A percentile compares a stretch with the other conserved stretches of the same genome.
phyloP scores from a whole-genome alignment of 1,140 invertebrate species.

The Atta cephalotes region DNA sequence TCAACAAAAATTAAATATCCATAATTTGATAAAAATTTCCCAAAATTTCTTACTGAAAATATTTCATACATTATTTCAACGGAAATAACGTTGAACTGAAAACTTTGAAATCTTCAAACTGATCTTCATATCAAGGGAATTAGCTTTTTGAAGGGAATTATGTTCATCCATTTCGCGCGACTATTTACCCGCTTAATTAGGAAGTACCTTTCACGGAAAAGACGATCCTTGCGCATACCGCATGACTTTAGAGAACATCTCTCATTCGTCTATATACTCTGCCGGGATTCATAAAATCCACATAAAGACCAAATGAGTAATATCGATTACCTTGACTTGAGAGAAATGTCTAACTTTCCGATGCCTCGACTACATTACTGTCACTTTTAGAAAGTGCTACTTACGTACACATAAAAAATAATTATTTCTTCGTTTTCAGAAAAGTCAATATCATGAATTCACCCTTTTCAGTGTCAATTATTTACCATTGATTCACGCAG shows the following conservation, averaged over 20 bases:
- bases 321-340: background rate
- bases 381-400: background rate
- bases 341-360: background rate
- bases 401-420: background rate
- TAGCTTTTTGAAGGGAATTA: conserved; percentile 24
- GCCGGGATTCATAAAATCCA: background rate
- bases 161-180: conserved; percentile 5
- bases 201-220: background rate
- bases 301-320: background rate
- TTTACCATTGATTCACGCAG: background rate
- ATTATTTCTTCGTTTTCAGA: background rate
- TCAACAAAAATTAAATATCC: background rate
- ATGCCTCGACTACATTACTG: background rate
- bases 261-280: background rate
- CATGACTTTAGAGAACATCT: background rate
- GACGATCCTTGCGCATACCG: background rate
- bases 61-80: background rate
- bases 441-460: background rate
- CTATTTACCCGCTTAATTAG: conserved; percentile 34
- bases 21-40: background rate
- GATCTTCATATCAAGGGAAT: background rate
- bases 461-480: background rate
- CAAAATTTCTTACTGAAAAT: background rate
- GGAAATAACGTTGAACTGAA: background rate
- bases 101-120: background rate